Evolutionary conservation across 2,888 invertebrate genomes (phyloP).

Genomic region (Scelioninae gen. 1): DNA sequence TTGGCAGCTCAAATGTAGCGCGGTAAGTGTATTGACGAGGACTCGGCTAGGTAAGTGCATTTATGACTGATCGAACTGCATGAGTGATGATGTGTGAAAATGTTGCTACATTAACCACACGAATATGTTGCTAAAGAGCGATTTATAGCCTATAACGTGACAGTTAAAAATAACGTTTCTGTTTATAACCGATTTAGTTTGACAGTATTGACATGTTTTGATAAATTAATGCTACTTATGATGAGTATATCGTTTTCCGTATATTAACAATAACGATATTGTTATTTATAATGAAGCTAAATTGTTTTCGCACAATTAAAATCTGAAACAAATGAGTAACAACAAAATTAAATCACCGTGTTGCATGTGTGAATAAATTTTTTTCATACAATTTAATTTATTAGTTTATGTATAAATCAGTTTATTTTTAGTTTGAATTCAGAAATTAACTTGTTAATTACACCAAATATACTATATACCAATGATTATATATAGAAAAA

Average conservation of each 20-base stretch:
- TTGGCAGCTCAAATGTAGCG: constrained; percentile 55
- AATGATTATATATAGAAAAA: too few species aligned
- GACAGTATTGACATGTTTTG: constrained; percentile 22
- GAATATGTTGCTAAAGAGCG: constrained; percentile 44
- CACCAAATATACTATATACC: too few species aligned
- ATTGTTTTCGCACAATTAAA: too few species aligned
- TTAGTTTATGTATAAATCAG: too few species aligned
- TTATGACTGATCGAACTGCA: constrained; percentile 63
- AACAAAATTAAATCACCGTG: too few species aligned
- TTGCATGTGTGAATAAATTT: too few species aligned
- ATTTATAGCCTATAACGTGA: constrained; percentile 43
- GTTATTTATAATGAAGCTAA: too few species aligned
- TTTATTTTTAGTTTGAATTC: too few species aligned
- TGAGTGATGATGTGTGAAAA: constrained; percentile 62
- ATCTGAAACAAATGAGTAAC: too few species aligned
- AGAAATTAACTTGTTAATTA: too few species aligned
- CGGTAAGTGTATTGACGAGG: constrained; percentile 56
- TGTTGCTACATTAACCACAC: constrained; percentile 58
- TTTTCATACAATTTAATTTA: too few species aligned
- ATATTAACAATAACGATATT: not conserved
- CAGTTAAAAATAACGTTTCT: constrained; percentile 35
- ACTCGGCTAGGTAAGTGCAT: constrained; percentile 52
- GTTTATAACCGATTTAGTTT: constrained; percentile 11
- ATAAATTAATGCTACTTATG: constrained; percentile 27
- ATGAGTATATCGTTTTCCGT: not conserved